A percentile compares a stretch with the other conserved stretches of the same genome.
phyloP scores from a whole-genome alignment of 2,888 invertebrate species.

The Rutpela maculata region DNA sequence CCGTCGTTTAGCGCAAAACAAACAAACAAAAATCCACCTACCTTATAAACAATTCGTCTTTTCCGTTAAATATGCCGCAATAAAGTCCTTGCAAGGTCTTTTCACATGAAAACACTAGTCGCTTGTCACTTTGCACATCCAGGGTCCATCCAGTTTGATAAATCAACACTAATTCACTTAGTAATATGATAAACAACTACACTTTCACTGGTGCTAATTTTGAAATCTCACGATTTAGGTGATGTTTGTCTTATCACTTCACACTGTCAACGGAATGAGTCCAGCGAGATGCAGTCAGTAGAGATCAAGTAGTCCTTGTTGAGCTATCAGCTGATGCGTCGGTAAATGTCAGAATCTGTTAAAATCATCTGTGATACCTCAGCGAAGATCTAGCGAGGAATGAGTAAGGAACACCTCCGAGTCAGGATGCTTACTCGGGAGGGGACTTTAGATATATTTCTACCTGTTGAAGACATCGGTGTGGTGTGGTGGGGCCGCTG shows the following conservation, averaged over 20 bases:
- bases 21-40: conserved; percentile 42
- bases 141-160: conserved; percentile 36
- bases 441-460: conserved; percentile 64
- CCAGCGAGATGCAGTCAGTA: conserved; percentile 42
- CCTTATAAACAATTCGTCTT: conserved; percentile 44
- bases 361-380: conserved; percentile 52
- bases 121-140: conserved; percentile 44
- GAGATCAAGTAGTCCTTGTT: conserved; percentile 12
- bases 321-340: conserved; percentile 42
- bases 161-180: conserved; percentile 57
- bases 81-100: conserved; percentile 59
- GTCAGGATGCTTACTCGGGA: conserved; percentile 66
- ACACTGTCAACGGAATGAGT: conserved; percentile 57
- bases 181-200: conserved; percentile 63
- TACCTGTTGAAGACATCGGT: conserved; percentile 69
- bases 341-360: conserved; percentile 45
- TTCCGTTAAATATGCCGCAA: conserved; percentile 15
- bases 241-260: conserved; percentile 65
- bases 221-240: conserved; percentile 65
- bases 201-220: conserved; percentile 71
- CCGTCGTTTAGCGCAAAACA: conserved; percentile 36
- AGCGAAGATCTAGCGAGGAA: conserved; percentile 68
- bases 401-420: conserved; percentile 71
- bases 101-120: conserved; percentile 45
- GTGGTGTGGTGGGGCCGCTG: conserved; percentile 58